Base-by-base conservation (phyloP, 2,797 vertebrate species). In the Labroides dimidiatus region DNA sequence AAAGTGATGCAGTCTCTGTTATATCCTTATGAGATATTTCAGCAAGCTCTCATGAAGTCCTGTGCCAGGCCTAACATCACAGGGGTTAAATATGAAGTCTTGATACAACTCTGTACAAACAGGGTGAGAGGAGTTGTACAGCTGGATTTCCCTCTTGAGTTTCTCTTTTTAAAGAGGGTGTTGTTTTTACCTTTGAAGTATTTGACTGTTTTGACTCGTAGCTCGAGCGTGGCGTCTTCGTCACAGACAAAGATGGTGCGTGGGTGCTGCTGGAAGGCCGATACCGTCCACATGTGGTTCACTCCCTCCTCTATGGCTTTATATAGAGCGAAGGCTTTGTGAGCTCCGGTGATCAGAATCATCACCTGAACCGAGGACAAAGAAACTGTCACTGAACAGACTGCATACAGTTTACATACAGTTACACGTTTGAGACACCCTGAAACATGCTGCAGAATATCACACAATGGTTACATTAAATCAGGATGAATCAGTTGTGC, bases 281-380 rank as follows among this genome's bases (percentile, higher is more conserved):
- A 99, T 3, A 98, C 96, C 0, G 97, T 98, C 97, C 97, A 99
- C 96, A 99, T 98, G 82, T 98, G 97, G 86, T 95, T 99, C 36
- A 99, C 93, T 0, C 97, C 97, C 14, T 99, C 97, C 81, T 99
- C 97, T 0, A 98, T 97, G 80, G 97, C 97, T 85, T 99, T 99
- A 86, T 98, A 96, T 55, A 99, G 57, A 21, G 97, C 97, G 37
- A 99, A 97, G 0, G 97, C 96, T 87, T 99, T 99, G 90, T 98
- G 96, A 4, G 96, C 96, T 58, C 97, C 97, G 0, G 95, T 99
- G 92, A 99, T 98, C 5, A 99, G 95, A 81, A 99, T 95, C 97
- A 99, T 95, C 78, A 99, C 97, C 97, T 99, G 87, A 47, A 49
- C 23, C 81, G 11, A 64, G 8, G 47, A 63, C 21, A 42, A 13